These are phyloP conservation scores for Ormia ochracea DNA, from an alignment of 2,888 invertebrate species.

Conservation along the genomic window DNA sequence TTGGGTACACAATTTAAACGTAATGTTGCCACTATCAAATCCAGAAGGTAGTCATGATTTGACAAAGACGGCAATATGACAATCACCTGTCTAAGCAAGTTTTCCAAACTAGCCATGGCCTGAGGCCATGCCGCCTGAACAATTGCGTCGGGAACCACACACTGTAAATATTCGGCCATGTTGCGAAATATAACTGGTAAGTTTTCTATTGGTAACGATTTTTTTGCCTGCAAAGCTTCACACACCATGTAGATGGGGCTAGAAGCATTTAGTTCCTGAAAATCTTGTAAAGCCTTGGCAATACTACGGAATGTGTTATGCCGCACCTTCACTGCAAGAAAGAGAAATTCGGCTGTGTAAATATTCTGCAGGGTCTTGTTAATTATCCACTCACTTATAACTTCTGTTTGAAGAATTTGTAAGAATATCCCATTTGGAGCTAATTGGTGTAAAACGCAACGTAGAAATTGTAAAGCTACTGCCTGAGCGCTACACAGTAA, in stretches of 20 bases:
- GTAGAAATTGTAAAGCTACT: slow-evolving; percentile 96
- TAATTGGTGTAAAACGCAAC: slow-evolving; percentile 96
- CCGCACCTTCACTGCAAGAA: slow-evolving; percentile 77
- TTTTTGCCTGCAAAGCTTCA: slow-evolving; percentile 86
- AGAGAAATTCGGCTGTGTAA: too few species aligned
- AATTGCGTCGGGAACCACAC: slow-evolving; percentile 88
- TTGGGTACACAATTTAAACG: slow-evolving; percentile 86
- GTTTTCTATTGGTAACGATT: slow-evolving; percentile 83
- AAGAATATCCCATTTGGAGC: slow-evolving; percentile 97
- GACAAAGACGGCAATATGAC: slow-evolving; percentile 84
- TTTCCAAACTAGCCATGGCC: slow-evolving; percentile 90
- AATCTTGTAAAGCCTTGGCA: slow-evolving; percentile 94
- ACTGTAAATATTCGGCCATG: slow-evolving; percentile 94
- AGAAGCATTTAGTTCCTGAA: slow-evolving; percentile 95
- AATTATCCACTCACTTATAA: slow-evolving; percentile 81
- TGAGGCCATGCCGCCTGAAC: slow-evolving; percentile 87
- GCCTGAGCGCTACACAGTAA: slow-evolving; percentile 96
- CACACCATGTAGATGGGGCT: slow-evolving; percentile 92
- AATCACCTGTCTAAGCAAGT: slow-evolving; percentile 87
- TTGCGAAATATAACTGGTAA: slow-evolving; percentile 91
- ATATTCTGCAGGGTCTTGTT: neutral
- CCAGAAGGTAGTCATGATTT: slow-evolving; percentile 83
- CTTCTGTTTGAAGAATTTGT: slow-evolving; percentile 94
- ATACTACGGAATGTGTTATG: slow-evolving; percentile 95
- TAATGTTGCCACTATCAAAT: slow-evolving; percentile 87